Evolutionary conservation across 2,797 vertebrate genomes (phyloP).

Genomic region (Threskiornis aethiopicus): DNA sequence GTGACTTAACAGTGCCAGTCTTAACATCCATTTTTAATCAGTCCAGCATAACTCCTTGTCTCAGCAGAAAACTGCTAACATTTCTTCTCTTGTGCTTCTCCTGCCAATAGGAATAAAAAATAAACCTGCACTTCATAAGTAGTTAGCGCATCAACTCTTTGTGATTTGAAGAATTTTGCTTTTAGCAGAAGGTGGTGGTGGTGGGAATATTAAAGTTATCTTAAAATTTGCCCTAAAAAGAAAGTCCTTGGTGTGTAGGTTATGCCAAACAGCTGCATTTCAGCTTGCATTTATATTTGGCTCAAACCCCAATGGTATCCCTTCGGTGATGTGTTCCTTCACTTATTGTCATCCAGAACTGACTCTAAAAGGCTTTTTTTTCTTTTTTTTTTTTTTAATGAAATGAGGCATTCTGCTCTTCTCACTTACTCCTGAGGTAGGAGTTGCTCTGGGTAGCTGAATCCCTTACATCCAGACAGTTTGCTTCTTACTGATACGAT

Average conservation of each 20-base stretch:
- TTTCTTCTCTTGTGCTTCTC: not conserved
- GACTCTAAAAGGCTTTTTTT: not conserved
- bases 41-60: not conserved
- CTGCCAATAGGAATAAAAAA: not conserved
- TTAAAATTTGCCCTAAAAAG: not conserved
- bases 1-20: not conserved
- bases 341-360: not conserved
- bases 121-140: fast-evolving
- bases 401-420: not conserved
- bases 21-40: not conserved
- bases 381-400: not conserved
- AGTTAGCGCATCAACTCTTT: fast-evolving
- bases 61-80: not conserved
- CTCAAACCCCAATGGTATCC: not conserved
- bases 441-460: not conserved
- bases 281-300: not conserved
- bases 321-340: not conserved
- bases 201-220: not conserved
- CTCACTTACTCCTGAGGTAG: not conserved
- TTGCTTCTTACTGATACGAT: fast-evolving
- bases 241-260: not conserved
- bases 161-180: not conserved
- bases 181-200: not conserved
- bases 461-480: not conserved
- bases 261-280: not conserved